Percentiles rank a stretch among this genome's conserved stretches.
Conservation (phyloP, 53 echinoderm and acorn worm species). For the Glandiceps talaboti region DNA sequence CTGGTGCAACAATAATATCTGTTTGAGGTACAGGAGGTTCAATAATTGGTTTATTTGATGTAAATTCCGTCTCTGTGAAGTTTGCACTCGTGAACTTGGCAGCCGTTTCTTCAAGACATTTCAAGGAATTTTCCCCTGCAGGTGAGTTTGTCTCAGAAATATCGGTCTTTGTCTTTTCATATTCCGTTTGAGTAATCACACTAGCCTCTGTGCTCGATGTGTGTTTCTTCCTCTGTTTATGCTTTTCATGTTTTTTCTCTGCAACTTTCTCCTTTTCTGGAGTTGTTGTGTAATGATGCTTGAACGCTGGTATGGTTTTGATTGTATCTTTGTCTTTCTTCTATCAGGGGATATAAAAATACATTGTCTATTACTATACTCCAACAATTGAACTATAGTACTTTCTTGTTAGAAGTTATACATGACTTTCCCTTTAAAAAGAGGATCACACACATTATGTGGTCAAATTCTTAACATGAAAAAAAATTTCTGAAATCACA, state of each 20-base stretch:
- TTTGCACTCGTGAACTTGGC: conserved; percentile 97
- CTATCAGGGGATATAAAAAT: conserved; percentile 34
- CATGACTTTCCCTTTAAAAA: too few relatives aligned
- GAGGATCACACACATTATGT: too few relatives aligned
- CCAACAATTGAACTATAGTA: too few relatives aligned
- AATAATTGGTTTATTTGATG: conserved; percentile 26
- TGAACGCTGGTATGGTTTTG: conserved; percentile 96
- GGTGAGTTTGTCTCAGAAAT: neutral
- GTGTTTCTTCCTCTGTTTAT: neutral
- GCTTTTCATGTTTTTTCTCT: conserved; percentile 15
- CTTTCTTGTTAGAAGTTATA: too few relatives aligned
- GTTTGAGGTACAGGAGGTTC: conserved; percentile 7
- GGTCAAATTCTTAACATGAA: too few relatives aligned
- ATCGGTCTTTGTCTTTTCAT: conserved; percentile 33
- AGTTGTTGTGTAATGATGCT: conserved; percentile 52
- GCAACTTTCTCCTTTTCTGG: conserved; percentile 62
- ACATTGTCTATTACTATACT: too few relatives aligned
- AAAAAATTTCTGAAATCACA: too few relatives aligned
- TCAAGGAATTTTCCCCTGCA: neutral
- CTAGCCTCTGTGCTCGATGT: conserved; percentile 20
- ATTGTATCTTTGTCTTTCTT: conserved; percentile 91
- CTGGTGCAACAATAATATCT: conserved; percentile 19
- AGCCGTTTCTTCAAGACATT: conserved; percentile 21
- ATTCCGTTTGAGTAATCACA: conserved; percentile 26
- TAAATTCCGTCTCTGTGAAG: conserved; percentile 86